These are phyloP conservation scores for Felis chaus DNA, from an alignment of 2,113 vertebrate genomes.

Conservation along the genomic window DNA sequence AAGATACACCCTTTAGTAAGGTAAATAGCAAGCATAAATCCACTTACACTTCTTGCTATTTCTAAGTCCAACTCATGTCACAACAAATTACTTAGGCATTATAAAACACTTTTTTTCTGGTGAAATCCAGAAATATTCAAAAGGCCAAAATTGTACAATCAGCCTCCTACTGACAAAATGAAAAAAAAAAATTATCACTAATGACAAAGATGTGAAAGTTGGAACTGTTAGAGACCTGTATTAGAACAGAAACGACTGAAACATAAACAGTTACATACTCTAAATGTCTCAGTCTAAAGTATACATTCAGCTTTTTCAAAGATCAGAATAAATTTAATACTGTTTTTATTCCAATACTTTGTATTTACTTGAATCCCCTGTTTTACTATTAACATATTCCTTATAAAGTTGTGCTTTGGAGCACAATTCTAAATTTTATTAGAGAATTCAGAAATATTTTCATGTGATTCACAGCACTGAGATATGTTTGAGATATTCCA, in stretches of 20 bases:
- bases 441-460: neutral
- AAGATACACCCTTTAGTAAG: neutral
- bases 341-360: neutral
- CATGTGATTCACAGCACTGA: neutral
- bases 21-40: neutral
- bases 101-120: neutral
- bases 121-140: slow-evolving; percentile 4
- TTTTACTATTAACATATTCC: neutral
- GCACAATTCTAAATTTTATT: neutral
- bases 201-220: neutral
- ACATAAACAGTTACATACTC: neutral
- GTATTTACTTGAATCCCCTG: neutral
- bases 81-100: neutral
- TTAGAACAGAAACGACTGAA: neutral
- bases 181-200: neutral
- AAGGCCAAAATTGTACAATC: neutral
- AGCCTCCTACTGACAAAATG: neutral
- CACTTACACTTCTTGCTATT: neutral
- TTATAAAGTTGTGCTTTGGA: neutral
- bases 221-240: neutral
- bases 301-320: neutral
- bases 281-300: neutral
- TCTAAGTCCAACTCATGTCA: neutral
- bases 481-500: neutral
- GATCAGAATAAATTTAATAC: neutral